These are phyloP conservation scores for Ophraella communa DNA, from an alignment of 2,888 invertebrate species.

Conservation along the genomic window DNA sequence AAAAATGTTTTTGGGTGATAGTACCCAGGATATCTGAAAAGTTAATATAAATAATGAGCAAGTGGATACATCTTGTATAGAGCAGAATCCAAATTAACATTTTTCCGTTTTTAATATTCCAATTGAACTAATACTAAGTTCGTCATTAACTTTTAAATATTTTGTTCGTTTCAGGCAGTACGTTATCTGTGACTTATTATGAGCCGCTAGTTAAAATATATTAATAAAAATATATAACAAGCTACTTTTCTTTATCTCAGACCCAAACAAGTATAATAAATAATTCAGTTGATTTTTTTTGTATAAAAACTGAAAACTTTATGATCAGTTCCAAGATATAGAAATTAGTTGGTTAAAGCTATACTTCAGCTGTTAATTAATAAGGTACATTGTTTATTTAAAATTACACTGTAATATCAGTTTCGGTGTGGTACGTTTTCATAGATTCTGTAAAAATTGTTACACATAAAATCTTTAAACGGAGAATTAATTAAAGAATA, in stretches of 20 bases:
- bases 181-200: conserved; percentile 12
- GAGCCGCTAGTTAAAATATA: conserved; percentile 9
- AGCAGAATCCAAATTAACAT: too few relatives aligned
- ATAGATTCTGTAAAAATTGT: background rate
- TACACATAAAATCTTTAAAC: background rate
- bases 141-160: background rate
- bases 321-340: conserved; percentile 23
- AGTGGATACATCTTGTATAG: too few relatives aligned
- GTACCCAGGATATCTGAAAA: too few relatives aligned
- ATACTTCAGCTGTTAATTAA: conserved; percentile 17
- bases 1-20: too few relatives aligned
- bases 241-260: conserved; percentile 8
- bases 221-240: conserved; percentile 12
- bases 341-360: conserved; percentile 19
- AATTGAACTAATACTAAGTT: background rate
- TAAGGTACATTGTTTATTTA: conserved; percentile 41
- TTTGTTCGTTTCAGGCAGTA: background rate
- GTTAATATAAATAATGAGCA: too few relatives aligned
- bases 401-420: conserved; percentile 45
- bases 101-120: background rate
- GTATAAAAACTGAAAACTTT: conserved; percentile 8
- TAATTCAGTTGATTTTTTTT: conserved; percentile 8
- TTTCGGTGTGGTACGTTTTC: conserved; percentile 16
- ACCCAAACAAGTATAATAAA: conserved; percentile 1
- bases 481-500: background rate